Evolutionary conservation across 2,797 vertebrate species (phyloP).

Genomic region (Galaxias olidus): DNA sequence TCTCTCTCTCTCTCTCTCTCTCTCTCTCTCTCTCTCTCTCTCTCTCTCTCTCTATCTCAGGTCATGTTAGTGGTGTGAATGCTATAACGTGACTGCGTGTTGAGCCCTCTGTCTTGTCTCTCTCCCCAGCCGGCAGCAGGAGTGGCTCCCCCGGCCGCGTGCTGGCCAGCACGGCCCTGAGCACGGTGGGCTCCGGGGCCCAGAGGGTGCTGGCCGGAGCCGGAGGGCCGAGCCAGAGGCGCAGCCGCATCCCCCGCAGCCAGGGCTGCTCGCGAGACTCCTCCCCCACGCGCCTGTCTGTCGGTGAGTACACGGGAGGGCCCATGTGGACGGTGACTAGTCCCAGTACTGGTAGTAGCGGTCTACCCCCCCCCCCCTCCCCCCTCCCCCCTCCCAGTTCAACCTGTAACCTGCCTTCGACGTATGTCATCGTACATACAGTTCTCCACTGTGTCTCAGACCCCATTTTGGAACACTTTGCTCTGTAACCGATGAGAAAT

Average conservation of each 20-base stretch:
- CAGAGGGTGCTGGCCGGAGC: conserved; percentile 85
- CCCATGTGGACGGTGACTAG: neutral
- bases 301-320: conserved; percentile 81
- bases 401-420: neutral
- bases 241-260: conserved; percentile 95
- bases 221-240: conserved; percentile 77
- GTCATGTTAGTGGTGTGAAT: neutral
- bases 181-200: conserved; percentile 88
- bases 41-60: neutral
- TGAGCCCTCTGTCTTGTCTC: neutral
- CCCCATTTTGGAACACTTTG: too few species aligned
- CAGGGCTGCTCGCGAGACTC: conserved; percentile 97
- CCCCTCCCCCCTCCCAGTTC: neutral
- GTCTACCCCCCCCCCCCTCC: neutral
- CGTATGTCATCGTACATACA: neutral
- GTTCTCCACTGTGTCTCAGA: neutral
- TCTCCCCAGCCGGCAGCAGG: conserved; percentile 88
- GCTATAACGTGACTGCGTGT: neutral
- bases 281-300: conserved; percentile 91
- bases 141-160: conserved; percentile 96
- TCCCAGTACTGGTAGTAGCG: too few species aligned
- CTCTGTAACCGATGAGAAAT: too few species aligned
- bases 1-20: neutral
- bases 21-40: neutral
- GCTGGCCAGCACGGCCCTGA: conserved; percentile 89